These are phyloP conservation scores for Chrysolina americana DNA, from an alignment of 2,888 invertebrate genomes.

Conservation along the genomic window DNA sequence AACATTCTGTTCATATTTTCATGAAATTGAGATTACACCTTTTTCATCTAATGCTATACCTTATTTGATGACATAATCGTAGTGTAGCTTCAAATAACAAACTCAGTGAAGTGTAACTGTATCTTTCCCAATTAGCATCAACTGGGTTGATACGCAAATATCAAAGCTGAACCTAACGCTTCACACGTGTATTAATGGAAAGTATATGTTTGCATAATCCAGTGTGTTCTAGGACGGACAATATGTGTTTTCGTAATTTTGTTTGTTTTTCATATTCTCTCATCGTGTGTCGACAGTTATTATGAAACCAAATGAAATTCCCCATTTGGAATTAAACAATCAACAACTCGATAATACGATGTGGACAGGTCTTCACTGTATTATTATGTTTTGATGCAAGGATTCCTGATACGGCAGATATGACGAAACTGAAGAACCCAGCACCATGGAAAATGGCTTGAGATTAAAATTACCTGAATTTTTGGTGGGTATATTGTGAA, in stretches of 20 bases:
- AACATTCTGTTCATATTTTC: no score
- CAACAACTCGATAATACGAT: background rate
- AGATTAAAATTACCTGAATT: no score
- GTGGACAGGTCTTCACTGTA: background rate
- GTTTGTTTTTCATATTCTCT: background rate
- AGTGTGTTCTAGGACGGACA: background rate
- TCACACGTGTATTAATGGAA: background rate
- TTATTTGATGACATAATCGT: no score
- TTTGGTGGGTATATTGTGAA: no score
- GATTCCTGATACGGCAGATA: background rate
- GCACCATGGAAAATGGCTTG: no score
- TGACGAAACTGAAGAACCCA: no score
- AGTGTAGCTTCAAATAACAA: no score
- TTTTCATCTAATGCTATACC: no score
- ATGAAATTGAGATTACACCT: no score
- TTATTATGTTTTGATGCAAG: background rate
- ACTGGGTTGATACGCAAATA: background rate
- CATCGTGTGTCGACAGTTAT: background rate
- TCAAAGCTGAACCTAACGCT: background rate
- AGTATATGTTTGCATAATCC: constrained; percentile 6
- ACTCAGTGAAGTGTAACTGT: no score
- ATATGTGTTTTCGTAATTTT: background rate
- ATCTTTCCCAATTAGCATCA: background rate
- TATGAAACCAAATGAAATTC: background rate
- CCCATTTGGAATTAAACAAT: background rate